phyloP scores from a whole-genome alignment of 2,888 invertebrate genomes.

The Aricia artaxerxes region DNA sequence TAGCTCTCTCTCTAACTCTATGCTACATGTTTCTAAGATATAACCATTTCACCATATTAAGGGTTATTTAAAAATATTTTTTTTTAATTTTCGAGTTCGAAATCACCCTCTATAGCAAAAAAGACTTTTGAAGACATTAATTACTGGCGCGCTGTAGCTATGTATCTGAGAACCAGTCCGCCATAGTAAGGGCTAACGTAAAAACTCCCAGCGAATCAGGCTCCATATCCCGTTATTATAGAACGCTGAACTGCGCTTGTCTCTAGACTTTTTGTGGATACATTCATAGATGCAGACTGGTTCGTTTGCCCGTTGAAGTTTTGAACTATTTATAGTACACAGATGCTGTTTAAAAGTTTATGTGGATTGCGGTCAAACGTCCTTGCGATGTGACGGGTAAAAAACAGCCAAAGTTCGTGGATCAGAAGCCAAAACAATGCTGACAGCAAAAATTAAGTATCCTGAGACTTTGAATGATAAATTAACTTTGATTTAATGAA shows the following conservation, averaged over 20 bases:
- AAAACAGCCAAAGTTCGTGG: neutral
- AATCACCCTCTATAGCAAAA: no score
- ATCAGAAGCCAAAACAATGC: neutral
- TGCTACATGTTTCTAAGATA: no score
- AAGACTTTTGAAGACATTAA: neutral
- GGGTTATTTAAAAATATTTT: no score
- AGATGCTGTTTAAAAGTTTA: neutral
- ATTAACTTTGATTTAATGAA: no score
- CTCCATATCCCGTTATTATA: constrained; percentile 17
- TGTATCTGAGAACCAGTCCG: neutral
- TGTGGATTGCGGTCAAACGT: neutral
- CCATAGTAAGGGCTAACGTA: constrained; percentile 3
- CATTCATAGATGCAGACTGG: constrained; percentile 3
- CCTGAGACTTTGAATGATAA: no score
- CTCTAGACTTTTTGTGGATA: neutral
- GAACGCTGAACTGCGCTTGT: neutral
- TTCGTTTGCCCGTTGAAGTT: neutral
- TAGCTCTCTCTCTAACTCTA: no score
- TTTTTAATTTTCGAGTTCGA: no score
- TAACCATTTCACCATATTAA: no score
- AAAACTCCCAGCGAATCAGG: neutral
- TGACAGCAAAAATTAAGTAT: neutral
- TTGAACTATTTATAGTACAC: constrained; percentile 5
- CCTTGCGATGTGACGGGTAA: neutral
- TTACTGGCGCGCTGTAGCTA: neutral